Evolutionary conservation across 2,113 vertebrate species (phyloP).

Genomic region (Alligator mississippiensis): DNA sequence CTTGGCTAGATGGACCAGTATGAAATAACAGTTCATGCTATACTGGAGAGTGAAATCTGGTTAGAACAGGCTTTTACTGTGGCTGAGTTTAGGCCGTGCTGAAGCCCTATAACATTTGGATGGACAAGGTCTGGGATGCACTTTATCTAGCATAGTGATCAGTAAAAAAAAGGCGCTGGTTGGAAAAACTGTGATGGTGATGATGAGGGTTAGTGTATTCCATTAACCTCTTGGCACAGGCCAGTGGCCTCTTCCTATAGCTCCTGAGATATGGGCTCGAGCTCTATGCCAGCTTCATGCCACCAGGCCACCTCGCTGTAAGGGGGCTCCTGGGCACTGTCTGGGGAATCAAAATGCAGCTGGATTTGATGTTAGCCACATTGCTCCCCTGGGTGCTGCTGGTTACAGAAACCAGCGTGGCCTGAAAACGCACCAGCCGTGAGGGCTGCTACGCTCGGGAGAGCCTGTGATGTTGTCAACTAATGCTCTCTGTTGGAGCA

Average conservation of each 20-base stretch:
- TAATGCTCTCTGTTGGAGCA: neutral
- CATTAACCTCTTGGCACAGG: too few species aligned
- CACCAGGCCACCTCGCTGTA: too few species aligned
- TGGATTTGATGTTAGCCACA: neutral
- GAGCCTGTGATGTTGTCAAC: too few species aligned
- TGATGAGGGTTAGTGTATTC: neutral
- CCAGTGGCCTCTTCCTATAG: too few species aligned
- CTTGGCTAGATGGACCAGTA: neutral
- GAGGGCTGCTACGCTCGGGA: too few species aligned
- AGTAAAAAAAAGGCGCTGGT: neutral
- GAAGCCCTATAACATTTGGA: neutral
- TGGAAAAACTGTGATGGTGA: neutral
- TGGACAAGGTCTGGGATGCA: rapidly evolving
- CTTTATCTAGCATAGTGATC: neutral
- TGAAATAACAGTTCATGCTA: neutral
- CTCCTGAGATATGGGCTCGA: too few species aligned
- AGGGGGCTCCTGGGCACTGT: too few species aligned
- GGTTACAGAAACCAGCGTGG: too few species aligned
- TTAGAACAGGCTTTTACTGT: neutral
- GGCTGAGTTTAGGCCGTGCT: neutral
- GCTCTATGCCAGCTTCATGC: too few species aligned
- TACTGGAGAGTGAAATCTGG: neutral
- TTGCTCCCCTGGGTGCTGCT: rapidly evolving
- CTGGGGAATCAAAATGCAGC: too few species aligned
- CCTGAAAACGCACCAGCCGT: too few species aligned